Percentiles rank a stretch among this genome's conserved stretches.
Conservation (phyloP, 2,113 vertebrate genomes). For the Alethe diademata region DNA sequence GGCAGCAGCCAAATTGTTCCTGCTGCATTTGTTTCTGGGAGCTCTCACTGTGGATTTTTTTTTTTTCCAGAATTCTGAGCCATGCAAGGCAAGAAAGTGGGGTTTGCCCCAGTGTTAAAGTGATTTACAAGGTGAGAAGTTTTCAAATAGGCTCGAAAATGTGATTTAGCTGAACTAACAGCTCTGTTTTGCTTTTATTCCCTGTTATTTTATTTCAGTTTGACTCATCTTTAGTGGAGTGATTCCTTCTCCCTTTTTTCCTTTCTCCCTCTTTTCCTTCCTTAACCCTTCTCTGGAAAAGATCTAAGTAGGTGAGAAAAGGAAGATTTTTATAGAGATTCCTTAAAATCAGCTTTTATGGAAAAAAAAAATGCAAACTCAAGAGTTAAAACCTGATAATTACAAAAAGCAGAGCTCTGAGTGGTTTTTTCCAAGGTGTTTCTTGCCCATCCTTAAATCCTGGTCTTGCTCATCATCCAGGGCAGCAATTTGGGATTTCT, state of each 20-base stretch:
- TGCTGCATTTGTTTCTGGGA: neutral
- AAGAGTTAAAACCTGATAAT: neutral
- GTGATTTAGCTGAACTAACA: neutral
- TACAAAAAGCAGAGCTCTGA: neutral
- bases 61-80: neutral
- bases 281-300: neutral
- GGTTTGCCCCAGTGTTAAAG: neutral
- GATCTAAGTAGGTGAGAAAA: neutral
- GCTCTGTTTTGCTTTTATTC: neutral
- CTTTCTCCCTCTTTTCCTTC: neutral
- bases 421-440: neutral
- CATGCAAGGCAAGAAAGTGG: neutral
- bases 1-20: constrained; percentile 27
- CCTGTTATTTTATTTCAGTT: neutral
- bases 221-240: neutral
- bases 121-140: neutral
- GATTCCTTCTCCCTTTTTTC: neutral
- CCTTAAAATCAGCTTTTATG: neutral
- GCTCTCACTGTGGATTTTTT: neutral
- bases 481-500: neutral
- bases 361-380: neutral
- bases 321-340: neutral
- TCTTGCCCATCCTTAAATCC: neutral
- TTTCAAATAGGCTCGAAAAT: neutral
- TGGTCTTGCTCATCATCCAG: neutral